A percentile compares a stretch with the other conserved stretches of the same genome.
phyloP scores from a whole-genome alignment of 2,888 invertebrate genomes.

The Neoascia interrupta region DNA sequence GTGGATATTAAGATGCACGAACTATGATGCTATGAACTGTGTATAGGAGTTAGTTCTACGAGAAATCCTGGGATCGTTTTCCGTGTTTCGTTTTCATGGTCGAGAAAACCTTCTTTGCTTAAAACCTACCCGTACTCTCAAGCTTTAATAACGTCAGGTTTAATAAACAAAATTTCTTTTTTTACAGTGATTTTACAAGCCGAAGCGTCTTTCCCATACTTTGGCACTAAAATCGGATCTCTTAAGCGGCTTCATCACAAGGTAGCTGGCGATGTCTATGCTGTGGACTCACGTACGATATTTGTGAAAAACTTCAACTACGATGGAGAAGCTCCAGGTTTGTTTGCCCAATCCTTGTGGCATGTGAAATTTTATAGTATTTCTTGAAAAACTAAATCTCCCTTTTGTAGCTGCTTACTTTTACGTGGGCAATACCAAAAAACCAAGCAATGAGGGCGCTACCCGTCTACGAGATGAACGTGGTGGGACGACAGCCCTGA shows the following conservation, averaged over 20 bases:
- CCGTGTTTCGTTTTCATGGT: no score
- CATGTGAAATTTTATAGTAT: not conserved
- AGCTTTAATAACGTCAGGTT: no score
- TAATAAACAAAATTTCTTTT: no score
- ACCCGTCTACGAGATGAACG: constrained; percentile 90
- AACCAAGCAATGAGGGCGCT: constrained; percentile 85
- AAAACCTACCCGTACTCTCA: no score
- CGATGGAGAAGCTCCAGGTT: constrained; percentile 94
- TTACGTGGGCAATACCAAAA: constrained; percentile 88
- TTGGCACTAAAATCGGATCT: constrained; percentile 88
- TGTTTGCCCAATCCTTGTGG: not conserved
- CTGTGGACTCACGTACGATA: constrained; percentile 92
- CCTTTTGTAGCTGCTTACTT: constrained; percentile 95
- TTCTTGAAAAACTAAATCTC: constrained; percentile 6
- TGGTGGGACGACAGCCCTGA: constrained; percentile 87
- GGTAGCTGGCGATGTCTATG: constrained; percentile 91
- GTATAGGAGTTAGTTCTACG: no score
- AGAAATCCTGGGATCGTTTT: no score
- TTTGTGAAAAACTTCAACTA: constrained; percentile 93
- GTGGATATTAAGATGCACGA: no score
- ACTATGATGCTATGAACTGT: no score
- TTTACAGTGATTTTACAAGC: constrained; percentile 68
- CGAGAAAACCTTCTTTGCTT: no score
- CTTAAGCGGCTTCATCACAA: constrained; percentile 90
- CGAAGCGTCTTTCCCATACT: constrained; percentile 82